Evolutionary conservation across 2,113 vertebrate genomes (phyloP), one percentile per base, ranked within the genome.

Genomic region (Sebastes schlegelii): DNA sequence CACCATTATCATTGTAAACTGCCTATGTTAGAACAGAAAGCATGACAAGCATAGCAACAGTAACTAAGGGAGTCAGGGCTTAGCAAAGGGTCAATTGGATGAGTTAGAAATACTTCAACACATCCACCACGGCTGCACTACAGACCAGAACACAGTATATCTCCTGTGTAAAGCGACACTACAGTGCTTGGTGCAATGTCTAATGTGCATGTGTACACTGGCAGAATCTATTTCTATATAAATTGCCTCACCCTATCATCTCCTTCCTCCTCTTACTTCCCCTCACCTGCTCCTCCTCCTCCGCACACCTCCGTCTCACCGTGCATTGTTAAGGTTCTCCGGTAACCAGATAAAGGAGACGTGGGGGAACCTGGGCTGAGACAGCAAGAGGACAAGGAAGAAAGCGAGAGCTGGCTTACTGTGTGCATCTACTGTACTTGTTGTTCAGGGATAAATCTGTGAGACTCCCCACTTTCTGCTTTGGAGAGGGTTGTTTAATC

Each of bases 321-420:
- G 81, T 64, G 79, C 86, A 88, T 90, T 89, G 89, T 92, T 91
- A 82, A 80, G 76, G 45, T 82, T 88, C 81, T 88, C 88, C 87
- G 90, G 83, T 88, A 89, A 93, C 64, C 79, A 88, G 88, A 88
- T 77, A 88, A 86, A 91, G 78, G 89, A 73, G 82, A 88, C 74
- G 13, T 80, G 8, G 17, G 88, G 79, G 89, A 89, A 79, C 79
- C 74, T 67, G 90, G 68, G 54, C 76, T 45, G 78, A 86, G 78
- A 74, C 62, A 60, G 67, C 17, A 16, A 46, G 62, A 79, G 67
- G 67, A 68, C 26, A 63, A 68, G 51, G n/a, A 51, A 46, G 55
- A 74, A 70, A 67, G 42, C 49, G 4, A 58, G 21, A 60, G 77
- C 71, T 42, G 34, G 46, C 23, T 42, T 65, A 48, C 23, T 42